phyloP scores from a whole-genome alignment of 2,797 vertebrate genomes.

The Protosalanx chinensis region DNA sequence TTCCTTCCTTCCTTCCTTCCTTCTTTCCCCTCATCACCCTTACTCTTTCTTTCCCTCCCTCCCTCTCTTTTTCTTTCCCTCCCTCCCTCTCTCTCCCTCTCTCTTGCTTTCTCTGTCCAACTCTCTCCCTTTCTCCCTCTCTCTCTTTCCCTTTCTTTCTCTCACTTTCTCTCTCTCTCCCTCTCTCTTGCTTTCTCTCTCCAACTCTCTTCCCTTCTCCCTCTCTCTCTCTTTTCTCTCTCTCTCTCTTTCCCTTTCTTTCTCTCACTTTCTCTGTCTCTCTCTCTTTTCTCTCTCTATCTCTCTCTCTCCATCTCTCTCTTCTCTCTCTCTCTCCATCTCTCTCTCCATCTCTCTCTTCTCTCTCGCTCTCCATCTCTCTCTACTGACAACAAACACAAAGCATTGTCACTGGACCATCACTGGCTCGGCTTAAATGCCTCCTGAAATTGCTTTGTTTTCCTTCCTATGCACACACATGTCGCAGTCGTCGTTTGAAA shows the following conservation, averaged over 20 bases:
- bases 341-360: not conserved
- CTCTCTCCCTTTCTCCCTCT: not conserved
- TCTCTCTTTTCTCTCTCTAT: conserved; percentile 26
- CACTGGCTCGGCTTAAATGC: conserved; percentile 65
- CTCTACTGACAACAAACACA: conserved; percentile 36
- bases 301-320: not conserved
- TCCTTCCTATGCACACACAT: conserved; percentile 54
- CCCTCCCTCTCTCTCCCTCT: not conserved
- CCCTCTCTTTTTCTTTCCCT: no score
- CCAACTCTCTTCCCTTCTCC: conserved; percentile 22
- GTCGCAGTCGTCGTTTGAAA: conserved; percentile 46
- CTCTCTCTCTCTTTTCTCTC: no score
- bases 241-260: no score
- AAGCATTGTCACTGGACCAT: conserved; percentile 61
- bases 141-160: not conserved
- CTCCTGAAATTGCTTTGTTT: conserved; percentile 68
- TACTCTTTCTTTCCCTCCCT: not conserved
- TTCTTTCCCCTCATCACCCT: conserved; percentile 28
- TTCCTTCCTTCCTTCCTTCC: conserved; percentile 33
- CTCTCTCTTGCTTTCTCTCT: conserved; percentile 46
- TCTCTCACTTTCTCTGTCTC: conserved; percentile 8
- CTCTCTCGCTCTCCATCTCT: no score
- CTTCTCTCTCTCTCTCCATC: not conserved
- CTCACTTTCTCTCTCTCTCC: not conserved
- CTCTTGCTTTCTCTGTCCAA: not conserved